Base-by-base conservation (phyloP, 2,797 vertebrate species). In the Lycodopsis pacificus region DNA sequence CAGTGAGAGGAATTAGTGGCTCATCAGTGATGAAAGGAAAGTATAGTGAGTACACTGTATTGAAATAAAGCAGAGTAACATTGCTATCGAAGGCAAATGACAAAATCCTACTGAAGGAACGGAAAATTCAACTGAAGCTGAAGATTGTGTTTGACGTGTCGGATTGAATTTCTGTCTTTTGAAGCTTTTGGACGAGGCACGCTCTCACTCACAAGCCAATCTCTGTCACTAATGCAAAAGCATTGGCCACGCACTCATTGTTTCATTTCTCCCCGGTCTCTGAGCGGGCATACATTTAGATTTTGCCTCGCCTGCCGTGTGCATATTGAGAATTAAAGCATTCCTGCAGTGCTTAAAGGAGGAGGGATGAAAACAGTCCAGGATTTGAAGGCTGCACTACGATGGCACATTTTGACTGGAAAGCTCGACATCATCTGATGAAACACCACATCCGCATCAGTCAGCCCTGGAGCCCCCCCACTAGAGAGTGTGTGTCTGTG, bases 391-490 rank as follows among this genome's bases (percentile, higher is more conserved):
- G 62, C 67, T 54, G 66, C 17, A 11, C 44, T 51, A 3, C 36
- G 30, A 73, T 14, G 54, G 66, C 3, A 14, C 27, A 61, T 79
- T 89, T 73, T 84, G 68, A 62, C 77, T 77, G 79, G 53, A 65
- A 56, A 80, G 67, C 78, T 49, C 48, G 44, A 74, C 66, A 54
- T 85, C 79, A 79, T 90, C 71, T 81, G 81, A 90, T 87, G 88
- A 89, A 82, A 77, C 77, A 71, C 57, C 73, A 72, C 65, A 66
- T 73, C 62, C 6, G 61, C 76, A 75, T 88, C 84, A 74, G 71
- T 89, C 84, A 81, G 82, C 71, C 67, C 77, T 71, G 63, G 54
- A 79, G 77, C 73, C 75, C 66, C 30, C 30, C 30, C 81, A 65
- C 74, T 63, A 49, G 81, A 78, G 80, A 81, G 54, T 44, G 73